phyloP scores from a whole-genome alignment of 2,888 invertebrate species.

The Erebia epiphron region DNA sequence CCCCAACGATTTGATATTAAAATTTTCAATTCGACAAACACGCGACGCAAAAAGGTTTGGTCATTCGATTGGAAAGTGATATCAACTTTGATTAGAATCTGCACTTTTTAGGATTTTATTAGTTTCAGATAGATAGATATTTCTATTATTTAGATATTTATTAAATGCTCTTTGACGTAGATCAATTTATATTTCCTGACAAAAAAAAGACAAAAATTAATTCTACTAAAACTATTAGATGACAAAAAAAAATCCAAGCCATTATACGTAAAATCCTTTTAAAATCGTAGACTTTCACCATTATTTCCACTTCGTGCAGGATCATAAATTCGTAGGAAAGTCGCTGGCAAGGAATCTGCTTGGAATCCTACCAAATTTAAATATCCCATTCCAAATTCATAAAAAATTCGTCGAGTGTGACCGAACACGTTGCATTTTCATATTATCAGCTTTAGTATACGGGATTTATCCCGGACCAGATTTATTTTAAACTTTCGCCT shows the following conservation, averaged over 20 bases:
- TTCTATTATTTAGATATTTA: too few species aligned
- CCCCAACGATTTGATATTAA: background rate
- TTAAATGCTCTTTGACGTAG: background rate
- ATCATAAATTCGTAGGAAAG: constrained; percentile 64
- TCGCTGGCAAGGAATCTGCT: constrained; percentile 67
- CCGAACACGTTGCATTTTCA: constrained; percentile 20
- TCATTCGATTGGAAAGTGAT: background rate
- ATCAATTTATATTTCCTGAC: background rate
- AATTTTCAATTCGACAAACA: background rate
- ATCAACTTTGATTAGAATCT: background rate
- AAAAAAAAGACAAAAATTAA: too few species aligned
- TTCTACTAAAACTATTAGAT: too few species aligned
- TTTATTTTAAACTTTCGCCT: background rate
- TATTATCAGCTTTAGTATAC: constrained; percentile 9
- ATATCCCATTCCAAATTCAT: constrained; percentile 62
- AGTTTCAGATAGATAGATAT: too few species aligned
- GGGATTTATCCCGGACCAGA: background rate
- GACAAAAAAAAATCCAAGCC: background rate
- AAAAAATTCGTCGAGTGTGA: constrained; percentile 19
- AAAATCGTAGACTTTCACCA: constrained; percentile 22
- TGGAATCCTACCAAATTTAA: constrained; percentile 76
- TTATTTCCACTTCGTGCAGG: constrained; percentile 20
- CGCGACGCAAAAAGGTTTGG: background rate
- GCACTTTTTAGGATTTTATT: background rate
- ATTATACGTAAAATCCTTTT: constrained; percentile 7